A percentile compares a stretch with the other conserved stretches of the same genome.
Evolutionary conservation across 2,113 vertebrate species (phyloP).

Genomic region (Raja brachyura): DNA sequence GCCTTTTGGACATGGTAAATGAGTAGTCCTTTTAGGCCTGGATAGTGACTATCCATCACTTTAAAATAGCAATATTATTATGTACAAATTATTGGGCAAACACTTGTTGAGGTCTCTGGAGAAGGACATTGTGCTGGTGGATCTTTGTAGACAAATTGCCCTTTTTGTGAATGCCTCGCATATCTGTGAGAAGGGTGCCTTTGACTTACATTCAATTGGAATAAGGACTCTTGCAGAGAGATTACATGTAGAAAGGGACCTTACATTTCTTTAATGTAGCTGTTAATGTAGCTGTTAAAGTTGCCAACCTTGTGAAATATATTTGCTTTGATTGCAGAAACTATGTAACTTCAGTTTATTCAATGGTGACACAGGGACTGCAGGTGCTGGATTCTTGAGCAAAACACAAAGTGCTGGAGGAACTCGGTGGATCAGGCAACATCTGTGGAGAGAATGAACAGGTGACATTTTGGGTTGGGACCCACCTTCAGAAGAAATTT

Average conservation of each 20-base stretch:
- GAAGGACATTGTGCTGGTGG: not conserved
- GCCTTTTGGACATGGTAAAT: too few relatives aligned
- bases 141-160: not conserved
- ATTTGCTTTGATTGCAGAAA: not conserved
- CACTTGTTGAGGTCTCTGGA: not conserved
- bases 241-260: not conserved
- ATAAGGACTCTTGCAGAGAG: not conserved
- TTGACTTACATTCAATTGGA: not conserved
- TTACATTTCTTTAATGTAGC: not conserved
- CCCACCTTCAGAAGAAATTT: too few relatives aligned
- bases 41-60: too few relatives aligned
- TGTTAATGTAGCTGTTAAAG: not conserved
- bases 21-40: too few relatives aligned
- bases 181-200: too few relatives aligned
- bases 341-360: not conserved
- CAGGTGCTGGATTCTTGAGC: too few relatives aligned
- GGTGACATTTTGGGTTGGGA: too few relatives aligned
- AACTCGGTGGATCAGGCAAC: too few relatives aligned
- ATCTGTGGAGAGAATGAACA: too few relatives aligned
- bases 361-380: not conserved
- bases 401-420: too few relatives aligned
- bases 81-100: not conserved
- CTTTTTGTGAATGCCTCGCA: not conserved
- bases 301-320: too few relatives aligned
- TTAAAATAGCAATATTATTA: not conserved